These are phyloP conservation scores for Selene dorsalis DNA, from an alignment of 2,797 vertebrate species.

Conservation along the genomic window DNA sequence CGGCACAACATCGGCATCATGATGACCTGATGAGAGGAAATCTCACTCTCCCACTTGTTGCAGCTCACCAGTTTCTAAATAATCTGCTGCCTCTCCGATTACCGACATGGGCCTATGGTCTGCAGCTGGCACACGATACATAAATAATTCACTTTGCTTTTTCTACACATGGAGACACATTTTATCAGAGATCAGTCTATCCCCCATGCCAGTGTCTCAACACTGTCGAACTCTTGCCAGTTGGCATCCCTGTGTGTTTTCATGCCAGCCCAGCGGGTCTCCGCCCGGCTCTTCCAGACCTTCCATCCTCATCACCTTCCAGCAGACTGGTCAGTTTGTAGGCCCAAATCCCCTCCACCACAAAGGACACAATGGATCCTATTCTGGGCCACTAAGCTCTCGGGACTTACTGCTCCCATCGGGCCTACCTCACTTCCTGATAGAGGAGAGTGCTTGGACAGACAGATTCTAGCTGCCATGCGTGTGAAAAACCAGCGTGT, in stretches of 20 bases:
- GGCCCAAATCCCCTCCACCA: slow-evolving; percentile 88
- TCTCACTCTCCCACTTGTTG: no score
- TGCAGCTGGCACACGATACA: not conserved
- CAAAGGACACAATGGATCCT: slow-evolving; percentile 91
- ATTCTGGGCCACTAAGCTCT: slow-evolving; percentile 86
- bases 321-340: slow-evolving; percentile 90
- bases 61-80: no score
- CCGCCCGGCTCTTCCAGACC: slow-evolving; percentile 69
- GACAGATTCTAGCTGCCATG: slow-evolving; percentile 87
- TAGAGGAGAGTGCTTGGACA: slow-evolving; percentile 89
- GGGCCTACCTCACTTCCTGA: slow-evolving; percentile 91
- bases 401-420: slow-evolving; percentile 80
- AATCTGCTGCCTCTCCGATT: no score
- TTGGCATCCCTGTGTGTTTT: slow-evolving; percentile 67
- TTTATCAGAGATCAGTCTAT: slow-evolving; percentile 42
- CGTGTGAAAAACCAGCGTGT: slow-evolving; percentile 53
- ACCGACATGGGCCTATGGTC: not conserved
- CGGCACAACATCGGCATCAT: no score
- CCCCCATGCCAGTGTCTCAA: slow-evolving; percentile 15
- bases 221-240: slow-evolving; percentile 32
- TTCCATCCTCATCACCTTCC: slow-evolving; percentile 92
- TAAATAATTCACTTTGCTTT: slow-evolving; percentile 15
- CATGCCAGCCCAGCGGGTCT: slow-evolving; percentile 75
- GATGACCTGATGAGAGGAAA: no score
- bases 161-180: slow-evolving; percentile 1